Base-by-base conservation (phyloP, 2,888 invertebrate species). In the Cyclophora punctaria region DNA sequence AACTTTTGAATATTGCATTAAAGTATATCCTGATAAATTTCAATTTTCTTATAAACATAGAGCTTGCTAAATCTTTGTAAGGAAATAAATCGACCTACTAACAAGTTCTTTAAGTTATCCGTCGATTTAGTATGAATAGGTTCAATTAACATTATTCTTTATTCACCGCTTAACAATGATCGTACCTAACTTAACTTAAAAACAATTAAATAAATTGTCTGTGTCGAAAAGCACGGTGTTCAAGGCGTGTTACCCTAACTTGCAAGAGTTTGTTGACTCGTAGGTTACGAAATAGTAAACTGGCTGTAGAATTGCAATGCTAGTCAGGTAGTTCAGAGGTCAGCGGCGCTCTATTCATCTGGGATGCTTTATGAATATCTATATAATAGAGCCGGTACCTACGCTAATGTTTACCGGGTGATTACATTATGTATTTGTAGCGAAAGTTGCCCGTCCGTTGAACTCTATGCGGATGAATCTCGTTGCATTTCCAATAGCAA, bases 391-490 rank as follows among this genome's bases (percentile, higher is more conserved):
- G 37, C 53, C 60, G 56, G 56, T 61, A 60, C 51, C 20, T 20
- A 20, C 20, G 20, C 20, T 20, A 20, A 45, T 51, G 50, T 52
- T 56, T 60, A 60, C 54, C 55, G 49, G 20, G 56, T 52, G 59
- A 66, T 68, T 69, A 69, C 37, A 37, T 37, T 37, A 37, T 67
- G 62, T 66, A 67, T 70, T 56, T 73, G 64, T 65, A 73, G 84
- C 76, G 86, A 87, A 86, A 87, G 86, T 80, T 67, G 67, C 64
- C 60, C 62, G 67, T 80, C 77, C 79, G 59, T 56, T 74, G 81
- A 81, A 71, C 82, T 60, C 66, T 62, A 69, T 64, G 67, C 63
- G 69, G 73, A 67, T 78, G 76, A 78, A 78, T 78, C 78, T 77
- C 62, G 65, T 69, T 64, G 66, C 63, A 67, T 74, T 75, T 75